Evolutionary conservation across 2,888 invertebrate species (phyloP).

Genomic region (Magallana nippona): DNA sequence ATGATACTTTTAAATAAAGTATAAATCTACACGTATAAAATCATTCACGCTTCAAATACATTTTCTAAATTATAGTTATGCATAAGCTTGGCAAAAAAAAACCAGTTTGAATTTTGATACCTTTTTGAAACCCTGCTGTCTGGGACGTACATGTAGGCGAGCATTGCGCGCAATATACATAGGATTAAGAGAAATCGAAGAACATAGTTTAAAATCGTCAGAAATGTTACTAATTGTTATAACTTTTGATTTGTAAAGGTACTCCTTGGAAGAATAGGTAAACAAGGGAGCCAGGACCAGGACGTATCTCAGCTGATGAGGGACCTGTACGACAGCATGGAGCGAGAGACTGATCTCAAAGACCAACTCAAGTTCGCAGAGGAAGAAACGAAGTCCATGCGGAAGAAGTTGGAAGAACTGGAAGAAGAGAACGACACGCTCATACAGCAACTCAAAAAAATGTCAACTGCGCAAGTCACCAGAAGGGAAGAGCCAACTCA

Average conservation of each 20-base stretch:
- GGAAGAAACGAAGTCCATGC: constrained; percentile 89
- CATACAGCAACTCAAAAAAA: constrained; percentile 96
- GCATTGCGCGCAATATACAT: no score
- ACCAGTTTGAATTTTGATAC: no score
- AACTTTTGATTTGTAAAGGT: constrained; percentile 45
- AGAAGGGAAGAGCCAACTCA: constrained; percentile 80
- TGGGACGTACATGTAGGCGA: no score
- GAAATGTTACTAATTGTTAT: no score
- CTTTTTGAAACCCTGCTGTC: no score
- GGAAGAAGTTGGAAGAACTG: constrained; percentile 93
- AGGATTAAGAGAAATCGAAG: no score
- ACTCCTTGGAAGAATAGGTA: constrained; percentile 55
- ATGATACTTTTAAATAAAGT: no score
- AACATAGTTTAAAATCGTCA: no score
- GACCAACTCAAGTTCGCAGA: constrained; percentile 96
- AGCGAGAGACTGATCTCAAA: constrained; percentile 94
- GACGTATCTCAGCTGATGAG: constrained; percentile 86
- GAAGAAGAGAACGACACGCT: constrained; percentile 98
- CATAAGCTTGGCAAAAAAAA: no score
- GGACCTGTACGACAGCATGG: constrained; percentile 94
- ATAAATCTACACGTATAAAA: no score
- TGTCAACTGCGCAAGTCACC: constrained; percentile 83
- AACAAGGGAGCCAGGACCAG: constrained; percentile 70
- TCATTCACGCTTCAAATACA: no score
- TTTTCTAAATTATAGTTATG: no score